These are phyloP conservation scores for Amniataba percoides DNA, from an alignment of 2,797 vertebrate species.

Conservation along the genomic window DNA sequence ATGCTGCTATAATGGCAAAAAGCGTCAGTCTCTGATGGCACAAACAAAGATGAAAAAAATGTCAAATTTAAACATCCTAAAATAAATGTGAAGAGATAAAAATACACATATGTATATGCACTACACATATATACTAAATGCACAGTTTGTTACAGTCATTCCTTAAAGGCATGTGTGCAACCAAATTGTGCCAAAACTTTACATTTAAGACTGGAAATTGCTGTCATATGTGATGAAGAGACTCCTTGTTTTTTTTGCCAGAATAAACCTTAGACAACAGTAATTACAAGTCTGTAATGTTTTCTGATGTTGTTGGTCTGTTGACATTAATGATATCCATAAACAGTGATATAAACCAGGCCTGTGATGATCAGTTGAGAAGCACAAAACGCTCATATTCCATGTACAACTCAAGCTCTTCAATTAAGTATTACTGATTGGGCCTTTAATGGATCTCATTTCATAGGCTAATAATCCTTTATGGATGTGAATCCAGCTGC, in stretches of 20 bases:
- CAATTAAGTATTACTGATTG: conserved; percentile 76
- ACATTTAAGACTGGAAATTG: conserved; percentile 4
- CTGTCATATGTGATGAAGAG: conserved; percentile 3
- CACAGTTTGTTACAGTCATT: not conserved
- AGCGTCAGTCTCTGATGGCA: not conserved
- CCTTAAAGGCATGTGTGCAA: not conserved
- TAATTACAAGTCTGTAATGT: conserved; percentile 14
- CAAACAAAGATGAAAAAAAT: conserved; percentile 5
- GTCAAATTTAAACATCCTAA: not conserved
- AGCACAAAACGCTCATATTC: conserved; percentile 56
- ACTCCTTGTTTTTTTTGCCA: conserved; percentile 9
- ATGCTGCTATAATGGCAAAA: conserved; percentile 20
- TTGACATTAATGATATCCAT: conserved; percentile 41
- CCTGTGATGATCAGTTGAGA: conserved; percentile 49
- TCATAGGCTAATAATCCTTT: conserved; percentile 79
- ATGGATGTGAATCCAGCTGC: conserved; percentile 75
- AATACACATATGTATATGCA: no score
- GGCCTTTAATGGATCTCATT: conserved; percentile 77
- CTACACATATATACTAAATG: not conserved
- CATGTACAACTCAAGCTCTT: conserved; percentile 62
- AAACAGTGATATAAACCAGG: conserved; percentile 44
- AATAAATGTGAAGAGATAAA: conserved; percentile 3
- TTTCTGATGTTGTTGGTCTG: conserved; percentile 35
- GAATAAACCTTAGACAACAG: conserved; percentile 16
- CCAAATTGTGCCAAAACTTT: conserved; percentile 4